Evolutionary conservation across 2,113 vertebrate genomes (phyloP), one percentile per base, ranked within the genome.

Genomic region (Melanotaenia duboulayi): DNA sequence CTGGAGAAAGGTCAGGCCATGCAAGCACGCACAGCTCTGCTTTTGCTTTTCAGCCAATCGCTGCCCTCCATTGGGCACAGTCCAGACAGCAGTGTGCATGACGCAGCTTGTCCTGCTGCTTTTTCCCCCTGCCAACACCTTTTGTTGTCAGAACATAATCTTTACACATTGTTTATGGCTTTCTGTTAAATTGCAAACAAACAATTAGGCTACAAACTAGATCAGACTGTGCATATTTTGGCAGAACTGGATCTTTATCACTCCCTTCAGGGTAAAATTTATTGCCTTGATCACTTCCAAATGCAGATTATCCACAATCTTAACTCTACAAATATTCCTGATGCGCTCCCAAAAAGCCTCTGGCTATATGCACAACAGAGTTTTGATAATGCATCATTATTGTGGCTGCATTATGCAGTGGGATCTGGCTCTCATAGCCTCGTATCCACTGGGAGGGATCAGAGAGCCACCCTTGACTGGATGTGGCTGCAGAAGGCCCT

Each of bases 1-100:
- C 84, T 96, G 88, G 95, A 96, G 85, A 96, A 95, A 95, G 95
- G 95, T 96, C 81, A 87, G 80, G 65, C 71, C 81, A 65, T 37
- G 51, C 65, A 44, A 39, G 74, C 89, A 79, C 75, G 73, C 78
- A 84, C 64, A 68, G 60, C 67, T 22, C 77, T 49, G 66, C 22
- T n/a, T 46, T 40, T 8, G 52, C 55, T 72, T 59, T 68, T 9
- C 67, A 73, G 72, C 81, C 87, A 84, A 77, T 81, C 46, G 12
- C 73, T 8, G 66, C 46, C 52, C 71, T 68, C 73, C 65, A 4
- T n/a, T 46, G 63, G 24, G 51, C 37, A n/a, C 7, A 11, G 66
- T 55, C 66, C 50, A 65, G 16, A 44, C 48, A 65, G 61, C 54
- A 65, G 55, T 54, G 39, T 82, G 78, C 81, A 70, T 76, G 83